These are phyloP conservation scores for Prunella strophiata DNA, from an alignment of 2,797 vertebrate species.

Conservation along the genomic window DNA sequence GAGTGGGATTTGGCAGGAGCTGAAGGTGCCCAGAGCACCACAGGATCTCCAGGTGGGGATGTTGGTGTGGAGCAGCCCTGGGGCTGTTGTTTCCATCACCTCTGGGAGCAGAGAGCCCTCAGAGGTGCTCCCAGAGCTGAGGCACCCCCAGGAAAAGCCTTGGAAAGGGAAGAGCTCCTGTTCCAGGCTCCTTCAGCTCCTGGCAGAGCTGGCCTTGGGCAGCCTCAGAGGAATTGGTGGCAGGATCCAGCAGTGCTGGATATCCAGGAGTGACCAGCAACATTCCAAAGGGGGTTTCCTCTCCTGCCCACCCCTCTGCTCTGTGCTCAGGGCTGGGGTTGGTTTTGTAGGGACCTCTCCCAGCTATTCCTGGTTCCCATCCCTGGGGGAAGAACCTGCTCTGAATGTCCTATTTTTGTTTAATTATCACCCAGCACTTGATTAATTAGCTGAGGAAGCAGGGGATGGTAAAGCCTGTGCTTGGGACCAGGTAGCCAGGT, in stretches of 20 bases:
- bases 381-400: neutral
- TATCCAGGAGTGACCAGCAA: neutral
- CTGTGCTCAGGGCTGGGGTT: neutral
- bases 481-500: neutral
- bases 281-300: neutral
- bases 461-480: neutral
- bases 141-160: neutral
- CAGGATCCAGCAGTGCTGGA: neutral
- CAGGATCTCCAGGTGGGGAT: neutral
- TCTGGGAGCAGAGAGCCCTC: neutral
- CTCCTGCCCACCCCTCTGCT: neutral
- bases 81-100: accelerated
- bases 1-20: neutral
- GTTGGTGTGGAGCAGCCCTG: accelerated
- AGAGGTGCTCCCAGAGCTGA: neutral
- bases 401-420: neutral
- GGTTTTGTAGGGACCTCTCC: neutral
- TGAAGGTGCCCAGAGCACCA: neutral
- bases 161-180: neutral
- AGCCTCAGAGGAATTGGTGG: neutral
- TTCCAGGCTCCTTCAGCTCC: neutral
- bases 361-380: neutral
- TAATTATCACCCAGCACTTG: neutral
- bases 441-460: neutral
- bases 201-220: neutral